Evolutionary conservation across 2,113 vertebrate genomes (phyloP).

Genomic region (Prinia subflava): DNA sequence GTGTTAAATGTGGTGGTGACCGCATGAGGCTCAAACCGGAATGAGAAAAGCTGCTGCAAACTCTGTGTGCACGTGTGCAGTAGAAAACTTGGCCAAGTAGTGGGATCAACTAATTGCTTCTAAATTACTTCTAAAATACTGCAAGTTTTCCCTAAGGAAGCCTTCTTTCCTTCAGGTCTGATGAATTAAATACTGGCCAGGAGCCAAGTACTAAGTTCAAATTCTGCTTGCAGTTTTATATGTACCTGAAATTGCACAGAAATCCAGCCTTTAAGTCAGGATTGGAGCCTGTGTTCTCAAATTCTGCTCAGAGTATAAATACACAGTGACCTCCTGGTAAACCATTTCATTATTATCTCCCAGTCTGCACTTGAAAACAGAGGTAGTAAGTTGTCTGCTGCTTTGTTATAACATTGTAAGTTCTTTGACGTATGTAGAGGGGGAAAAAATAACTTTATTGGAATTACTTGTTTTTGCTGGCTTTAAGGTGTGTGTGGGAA

Average conservation of each 20-base stretch:
- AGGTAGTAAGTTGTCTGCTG: neutral
- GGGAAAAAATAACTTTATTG: neutral
- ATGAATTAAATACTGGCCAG: neutral
- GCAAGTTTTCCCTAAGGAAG: neutral
- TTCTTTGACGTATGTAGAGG: neutral
- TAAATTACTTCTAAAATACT: neutral
- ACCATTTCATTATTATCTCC: neutral
- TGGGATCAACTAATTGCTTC: neutral
- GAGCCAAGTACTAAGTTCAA: neutral
- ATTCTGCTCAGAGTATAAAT: neutral
- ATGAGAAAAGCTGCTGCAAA: neutral
- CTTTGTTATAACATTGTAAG: neutral
- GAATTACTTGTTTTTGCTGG: neutral
- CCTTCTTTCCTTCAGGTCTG: neutral
- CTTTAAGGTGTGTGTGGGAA: neutral
- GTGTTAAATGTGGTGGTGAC: neutral
- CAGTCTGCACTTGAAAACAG: neutral
- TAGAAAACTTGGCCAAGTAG: neutral
- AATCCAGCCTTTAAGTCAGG: neutral
- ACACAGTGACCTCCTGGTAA: neutral
- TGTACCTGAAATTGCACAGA: neutral
- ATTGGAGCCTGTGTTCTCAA: neutral
- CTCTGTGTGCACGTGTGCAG: rapidly evolving
- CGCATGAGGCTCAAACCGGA: neutral
- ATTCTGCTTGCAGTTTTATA: neutral